These are phyloP conservation scores for Dasyornis broadbenti DNA, from an alignment of 2,113 vertebrate genomes.

Conservation along the genomic window DNA sequence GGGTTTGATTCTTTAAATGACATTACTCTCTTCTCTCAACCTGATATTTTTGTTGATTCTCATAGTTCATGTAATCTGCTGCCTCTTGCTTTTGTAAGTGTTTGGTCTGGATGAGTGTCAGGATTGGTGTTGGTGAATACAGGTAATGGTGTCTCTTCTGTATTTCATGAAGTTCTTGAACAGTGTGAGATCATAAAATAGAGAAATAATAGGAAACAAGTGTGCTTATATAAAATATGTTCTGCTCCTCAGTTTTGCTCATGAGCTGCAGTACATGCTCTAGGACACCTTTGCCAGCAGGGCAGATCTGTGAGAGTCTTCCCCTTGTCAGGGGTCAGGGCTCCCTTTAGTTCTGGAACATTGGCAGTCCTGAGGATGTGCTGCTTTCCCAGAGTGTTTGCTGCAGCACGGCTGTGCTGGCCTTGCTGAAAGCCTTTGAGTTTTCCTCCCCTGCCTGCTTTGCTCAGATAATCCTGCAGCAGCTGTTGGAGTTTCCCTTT, in stretches of 20 bases:
- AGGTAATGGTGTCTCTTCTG: background rate
- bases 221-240: background rate
- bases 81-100: background rate
- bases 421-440: background rate
- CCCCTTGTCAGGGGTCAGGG: background rate
- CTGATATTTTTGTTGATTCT: background rate
- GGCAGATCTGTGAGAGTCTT: background rate
- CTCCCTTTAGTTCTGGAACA: background rate
- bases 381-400: background rate
- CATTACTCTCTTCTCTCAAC: background rate
- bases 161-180: background rate
- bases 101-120: background rate
- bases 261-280: background rate
- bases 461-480: slow-evolving; percentile 5
- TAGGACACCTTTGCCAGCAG: background rate
- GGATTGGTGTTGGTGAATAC: background rate
- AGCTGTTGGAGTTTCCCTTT: background rate
- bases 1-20: background rate
- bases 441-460: background rate
- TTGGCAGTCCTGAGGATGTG: rapidly evolving
- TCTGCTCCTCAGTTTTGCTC: background rate
- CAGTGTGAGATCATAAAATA: background rate
- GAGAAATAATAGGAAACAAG: background rate
- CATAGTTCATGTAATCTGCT: background rate
- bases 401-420: rapidly evolving